Evolutionary conservation across 2,113 vertebrate genomes (phyloP), one percentile per base, ranked within the genome.

Genomic region (Morone saxatilis): DNA sequence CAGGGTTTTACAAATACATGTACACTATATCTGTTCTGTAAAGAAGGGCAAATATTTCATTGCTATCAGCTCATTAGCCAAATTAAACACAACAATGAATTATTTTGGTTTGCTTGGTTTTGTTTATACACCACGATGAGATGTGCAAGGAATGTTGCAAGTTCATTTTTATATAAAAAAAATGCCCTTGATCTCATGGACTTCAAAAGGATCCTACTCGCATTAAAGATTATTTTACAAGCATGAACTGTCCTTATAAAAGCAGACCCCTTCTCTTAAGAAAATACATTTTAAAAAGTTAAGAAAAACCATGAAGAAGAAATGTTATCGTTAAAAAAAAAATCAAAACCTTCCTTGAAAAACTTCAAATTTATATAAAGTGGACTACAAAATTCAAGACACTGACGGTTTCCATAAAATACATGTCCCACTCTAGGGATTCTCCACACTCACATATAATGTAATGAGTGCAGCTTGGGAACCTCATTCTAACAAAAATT

Each of bases 301-400:
- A 88, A 71, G 81, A 93, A 95, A 93, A 82, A 93, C 84, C 89
- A 90, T 40, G 80, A 91, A 85, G 71, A 93, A 91, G 84, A 93
- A 93, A 94, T 73, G 78, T 79, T 89, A 84, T 85, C 6, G 36
- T 81, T 53, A 77, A 88, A 93, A 85, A 87, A 90, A 88, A 90
- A 92, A 71, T 76, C 48, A 87, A 91, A 92, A 89, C 84, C 80
- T 92, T 90, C 88, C 78, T 92, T 62, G 3, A 77, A 86, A 82
- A 94, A 78, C 87, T 94, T 92, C 87, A 89, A 94, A 91, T 92
- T 76, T 83, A 93, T 92, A 94, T 86, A 92, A 94, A 91, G 90
- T 91, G 91, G 90, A 92, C 91, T 91, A 93, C 84, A 94, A 93
- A 94, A 93, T 94, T 93, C 87, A 95, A 95, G 93, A 95, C 94